These are phyloP conservation scores for Caenorhabditis auriculariae DNA, from an alignment of 2,888 invertebrate genomes.

Conservation along the genomic window DNA sequence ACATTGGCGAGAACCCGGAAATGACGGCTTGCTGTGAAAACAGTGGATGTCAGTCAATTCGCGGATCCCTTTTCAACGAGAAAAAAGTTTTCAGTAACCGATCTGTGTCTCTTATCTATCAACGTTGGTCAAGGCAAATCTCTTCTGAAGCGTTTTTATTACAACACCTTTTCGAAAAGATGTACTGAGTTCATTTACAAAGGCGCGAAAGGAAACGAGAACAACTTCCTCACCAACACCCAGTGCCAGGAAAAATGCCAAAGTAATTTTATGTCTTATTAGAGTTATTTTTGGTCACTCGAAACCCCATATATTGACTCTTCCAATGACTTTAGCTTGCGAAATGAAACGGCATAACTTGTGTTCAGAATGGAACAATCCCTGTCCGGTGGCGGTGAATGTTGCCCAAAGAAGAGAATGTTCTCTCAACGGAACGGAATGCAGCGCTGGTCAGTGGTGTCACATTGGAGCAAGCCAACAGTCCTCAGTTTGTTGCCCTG, in stretches of 20 bases:
- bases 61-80: background rate
- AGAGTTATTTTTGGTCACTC: background rate
- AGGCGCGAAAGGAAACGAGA: constrained; percentile 59
- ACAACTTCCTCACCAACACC: constrained; percentile 53
- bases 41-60: constrained; percentile 50
- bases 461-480: constrained; percentile 53
- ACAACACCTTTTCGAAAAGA: constrained; percentile 55
- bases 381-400: constrained; percentile 50
- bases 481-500: constrained; percentile 58
- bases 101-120: constrained; percentile 56
- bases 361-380: constrained; percentile 53
- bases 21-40: constrained; percentile 59
- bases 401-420: constrained; percentile 29
- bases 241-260: constrained; percentile 55
- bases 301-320: background rate
- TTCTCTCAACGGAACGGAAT: constrained; percentile 33
- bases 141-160: constrained; percentile 53
- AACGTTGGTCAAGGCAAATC: constrained; percentile 54
- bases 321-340: background rate
- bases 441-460: constrained; percentile 56
- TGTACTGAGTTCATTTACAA: constrained; percentile 59
- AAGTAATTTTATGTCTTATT: constrained; percentile 45
- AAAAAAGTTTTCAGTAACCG: constrained; percentile 44
- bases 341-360: background rate
- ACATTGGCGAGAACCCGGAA: constrained; percentile 56